phyloP scores from a whole-genome alignment of 2,113 vertebrate genomes.

The Aphyosemion australe region DNA sequence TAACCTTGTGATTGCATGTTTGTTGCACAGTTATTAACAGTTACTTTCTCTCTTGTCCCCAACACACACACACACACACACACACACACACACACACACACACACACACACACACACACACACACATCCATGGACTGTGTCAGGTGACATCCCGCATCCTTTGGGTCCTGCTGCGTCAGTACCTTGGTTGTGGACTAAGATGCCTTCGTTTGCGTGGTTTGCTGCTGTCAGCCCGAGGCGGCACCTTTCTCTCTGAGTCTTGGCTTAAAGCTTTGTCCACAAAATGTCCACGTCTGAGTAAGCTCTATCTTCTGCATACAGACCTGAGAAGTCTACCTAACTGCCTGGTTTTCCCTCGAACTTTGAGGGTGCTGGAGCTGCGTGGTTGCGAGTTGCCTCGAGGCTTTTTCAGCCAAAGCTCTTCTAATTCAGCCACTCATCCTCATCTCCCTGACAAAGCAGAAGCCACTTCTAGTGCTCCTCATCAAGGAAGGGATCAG shows the following conservation, averaged over 20 bases:
- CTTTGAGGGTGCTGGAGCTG: constrained; percentile 77
- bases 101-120: constrained; percentile 6
- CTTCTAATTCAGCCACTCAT: constrained; percentile 15
- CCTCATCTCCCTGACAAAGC: constrained; percentile 26
- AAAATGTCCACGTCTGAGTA: constrained; percentile 77
- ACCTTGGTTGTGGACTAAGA: constrained; percentile 78
- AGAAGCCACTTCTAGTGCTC: constrained; percentile 51
- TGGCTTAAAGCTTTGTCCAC: constrained; percentile 78
- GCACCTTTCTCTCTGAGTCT: constrained; percentile 78
- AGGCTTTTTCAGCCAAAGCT: constrained; percentile 71
- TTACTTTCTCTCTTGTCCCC: constrained; percentile 8
- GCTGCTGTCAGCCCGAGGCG: constrained; percentile 76
- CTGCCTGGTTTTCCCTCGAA: constrained; percentile 72
- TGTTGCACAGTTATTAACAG: constrained; percentile 19
- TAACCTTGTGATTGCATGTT: background rate
- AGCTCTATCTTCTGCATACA: constrained; percentile 73
- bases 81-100: constrained; percentile 12
- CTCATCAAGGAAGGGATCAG: constrained; percentile 16
- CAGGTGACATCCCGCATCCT: constrained; percentile 80
- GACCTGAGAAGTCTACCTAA: constrained; percentile 74
- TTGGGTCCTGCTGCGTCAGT: constrained; percentile 80
- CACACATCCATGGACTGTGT: constrained; percentile 30
- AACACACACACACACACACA: constrained; percentile 8
- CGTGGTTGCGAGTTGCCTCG: constrained; percentile 75
- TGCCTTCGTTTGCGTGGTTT: constrained; percentile 76